phyloP scores from a whole-genome alignment of 2,113 vertebrate species.

The Tichodroma muraria region DNA sequence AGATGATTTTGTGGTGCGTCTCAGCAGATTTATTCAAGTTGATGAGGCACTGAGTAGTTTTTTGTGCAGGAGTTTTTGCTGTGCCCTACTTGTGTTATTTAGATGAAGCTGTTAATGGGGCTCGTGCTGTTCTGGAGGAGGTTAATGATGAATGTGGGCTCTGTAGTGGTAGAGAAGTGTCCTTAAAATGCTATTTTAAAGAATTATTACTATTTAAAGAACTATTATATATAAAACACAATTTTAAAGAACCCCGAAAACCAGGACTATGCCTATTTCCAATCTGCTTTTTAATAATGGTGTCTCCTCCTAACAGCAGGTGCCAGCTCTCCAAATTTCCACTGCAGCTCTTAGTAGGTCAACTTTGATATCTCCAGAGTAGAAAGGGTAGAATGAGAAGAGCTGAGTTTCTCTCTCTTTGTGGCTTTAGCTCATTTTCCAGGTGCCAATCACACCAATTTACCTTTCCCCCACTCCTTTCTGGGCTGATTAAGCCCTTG shows the following conservation, averaged over 20 bases:
- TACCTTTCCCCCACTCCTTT: background rate
- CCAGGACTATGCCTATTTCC: background rate
- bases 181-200: background rate
- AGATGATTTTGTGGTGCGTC: background rate
- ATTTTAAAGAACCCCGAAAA: background rate
- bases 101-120: background rate
- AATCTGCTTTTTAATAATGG: background rate
- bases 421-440: background rate
- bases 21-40: background rate
- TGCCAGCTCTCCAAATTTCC: background rate
- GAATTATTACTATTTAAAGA: background rate
- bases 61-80: background rate
- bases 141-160: background rate
- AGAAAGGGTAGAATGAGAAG: background rate
- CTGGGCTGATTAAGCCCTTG: background rate
- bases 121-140: background rate
- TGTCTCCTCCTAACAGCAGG: background rate
- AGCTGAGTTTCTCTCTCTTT: background rate
- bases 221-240: background rate
- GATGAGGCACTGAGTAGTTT: background rate
- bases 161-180: background rate
- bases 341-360: background rate
- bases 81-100: background rate
- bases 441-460: background rate
- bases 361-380: background rate